These are phyloP conservation scores for Ornithoptera alexandrae DNA, from an alignment of 2,888 invertebrate species.

Conservation along the genomic window DNA sequence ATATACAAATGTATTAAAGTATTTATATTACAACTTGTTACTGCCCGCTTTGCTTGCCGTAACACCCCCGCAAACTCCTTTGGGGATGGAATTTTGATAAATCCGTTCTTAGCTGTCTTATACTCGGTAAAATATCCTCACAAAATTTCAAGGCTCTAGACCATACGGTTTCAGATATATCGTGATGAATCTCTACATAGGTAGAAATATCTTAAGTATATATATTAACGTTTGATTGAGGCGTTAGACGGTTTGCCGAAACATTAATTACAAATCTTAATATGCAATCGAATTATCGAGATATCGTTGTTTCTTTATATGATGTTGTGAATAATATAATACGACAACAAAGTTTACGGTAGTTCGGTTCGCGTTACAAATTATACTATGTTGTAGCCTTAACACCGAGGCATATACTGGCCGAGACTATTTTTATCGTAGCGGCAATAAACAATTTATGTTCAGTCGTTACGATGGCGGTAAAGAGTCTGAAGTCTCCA, in stretches of 20 bases:
- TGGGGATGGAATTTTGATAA: too few species aligned
- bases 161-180: too few species aligned
- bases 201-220: too few species aligned
- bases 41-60: too few species aligned
- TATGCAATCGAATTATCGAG: neutral
- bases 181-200: too few species aligned
- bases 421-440: conserved; percentile 23
- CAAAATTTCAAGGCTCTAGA: too few species aligned
- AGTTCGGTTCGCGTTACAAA: conserved; percentile 9
- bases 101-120: too few species aligned
- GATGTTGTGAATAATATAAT: conserved; percentile 3
- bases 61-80: too few species aligned
- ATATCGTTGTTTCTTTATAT: neutral
- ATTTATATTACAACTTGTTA: too few species aligned
- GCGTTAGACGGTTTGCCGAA: neutral
- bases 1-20: too few species aligned
- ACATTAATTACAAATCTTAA: neutral
- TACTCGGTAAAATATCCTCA: too few species aligned
- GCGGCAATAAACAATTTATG: conserved; percentile 23
- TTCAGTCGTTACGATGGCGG: conserved; percentile 16
- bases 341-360: conserved; percentile 3
- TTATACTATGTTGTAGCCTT: conserved; percentile 9
- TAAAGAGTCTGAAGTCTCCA: conserved; percentile 3
- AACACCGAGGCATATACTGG: conserved; percentile 9
- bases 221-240: too few species aligned